Evolutionary conservation across 2,888 invertebrate species (phyloP).

Genomic region (Calameuta idolon): DNA sequence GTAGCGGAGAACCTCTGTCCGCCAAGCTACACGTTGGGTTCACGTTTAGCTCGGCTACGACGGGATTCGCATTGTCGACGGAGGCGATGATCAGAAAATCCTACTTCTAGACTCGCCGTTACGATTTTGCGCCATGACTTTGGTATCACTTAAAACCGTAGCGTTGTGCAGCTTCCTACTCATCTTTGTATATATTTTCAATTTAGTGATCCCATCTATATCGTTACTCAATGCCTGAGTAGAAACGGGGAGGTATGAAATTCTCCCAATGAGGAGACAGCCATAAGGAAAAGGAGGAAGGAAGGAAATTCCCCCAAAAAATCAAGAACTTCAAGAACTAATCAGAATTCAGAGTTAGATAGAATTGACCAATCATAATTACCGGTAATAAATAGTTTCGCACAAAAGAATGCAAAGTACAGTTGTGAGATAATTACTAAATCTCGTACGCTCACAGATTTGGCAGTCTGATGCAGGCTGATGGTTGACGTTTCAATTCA

Average conservation of each 20-base stretch:
- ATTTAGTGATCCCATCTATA: neutral
- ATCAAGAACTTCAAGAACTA: neutral
- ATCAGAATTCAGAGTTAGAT: neutral
- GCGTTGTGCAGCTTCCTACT: no score
- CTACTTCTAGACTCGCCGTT: no score
- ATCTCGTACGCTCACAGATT: neutral
- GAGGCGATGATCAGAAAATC: no score
- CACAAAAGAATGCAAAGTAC: neutral
- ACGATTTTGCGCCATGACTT: no score
- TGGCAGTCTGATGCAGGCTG: no score
- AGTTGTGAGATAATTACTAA: neutral
- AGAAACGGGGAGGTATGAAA: neutral
- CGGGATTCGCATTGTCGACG: no score
- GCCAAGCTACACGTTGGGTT: no score
- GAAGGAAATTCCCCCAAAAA: neutral
- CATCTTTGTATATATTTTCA: neutral
- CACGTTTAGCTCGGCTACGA: no score
- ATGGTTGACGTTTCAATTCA: constrained; percentile 25
- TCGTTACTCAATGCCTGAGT: neutral
- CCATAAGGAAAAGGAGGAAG: no score
- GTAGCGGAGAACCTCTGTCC: no score
- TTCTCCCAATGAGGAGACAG: no score
- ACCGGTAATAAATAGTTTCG: neutral
- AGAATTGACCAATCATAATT: neutral
- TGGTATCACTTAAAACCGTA: no score